phyloP scores from a whole-genome alignment of 2,888 invertebrate species.

The Cheilosia pagana region DNA sequence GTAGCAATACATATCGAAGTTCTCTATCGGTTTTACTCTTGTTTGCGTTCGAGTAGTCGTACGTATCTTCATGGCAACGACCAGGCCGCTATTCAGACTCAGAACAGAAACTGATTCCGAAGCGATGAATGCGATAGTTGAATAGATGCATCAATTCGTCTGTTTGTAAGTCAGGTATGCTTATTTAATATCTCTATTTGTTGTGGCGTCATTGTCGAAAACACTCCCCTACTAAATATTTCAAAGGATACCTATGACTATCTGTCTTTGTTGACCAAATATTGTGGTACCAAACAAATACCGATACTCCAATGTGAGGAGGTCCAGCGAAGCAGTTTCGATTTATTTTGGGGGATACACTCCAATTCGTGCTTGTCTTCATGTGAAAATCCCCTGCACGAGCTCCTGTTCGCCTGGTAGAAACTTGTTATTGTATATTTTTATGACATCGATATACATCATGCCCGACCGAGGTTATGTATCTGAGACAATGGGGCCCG shows the following conservation, averaged over 20 bases:
- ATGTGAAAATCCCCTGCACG: neutral
- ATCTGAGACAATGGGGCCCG: neutral
- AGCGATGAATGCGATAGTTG: too few species aligned
- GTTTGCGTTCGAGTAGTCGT: too few species aligned
- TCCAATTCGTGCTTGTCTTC: neutral
- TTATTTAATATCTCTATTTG: neutral
- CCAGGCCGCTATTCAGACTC: too few species aligned
- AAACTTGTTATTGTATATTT: constrained; percentile 74
- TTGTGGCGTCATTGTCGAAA: too few species aligned
- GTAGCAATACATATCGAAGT: too few species aligned
- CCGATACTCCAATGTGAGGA: too few species aligned
- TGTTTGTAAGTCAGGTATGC: neutral
- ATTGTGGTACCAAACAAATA: too few species aligned
- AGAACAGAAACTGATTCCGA: too few species aligned
- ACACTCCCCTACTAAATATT: too few species aligned
- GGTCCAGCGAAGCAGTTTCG: neutral
- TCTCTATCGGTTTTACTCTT: too few species aligned
- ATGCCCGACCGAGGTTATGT: neutral
- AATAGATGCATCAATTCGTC: too few species aligned
- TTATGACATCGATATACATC: constrained; percentile 47
- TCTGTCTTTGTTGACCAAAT: neutral
- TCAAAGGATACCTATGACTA: neutral
- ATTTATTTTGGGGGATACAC: constrained; percentile 3
- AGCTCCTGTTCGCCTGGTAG: constrained; percentile 59
- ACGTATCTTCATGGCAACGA: too few species aligned